Percentiles rank a stretch among this genome's conserved stretches.
Conservation (phyloP, 2,888 invertebrate genomes). For the Caenorhabditis imperialis region DNA sequence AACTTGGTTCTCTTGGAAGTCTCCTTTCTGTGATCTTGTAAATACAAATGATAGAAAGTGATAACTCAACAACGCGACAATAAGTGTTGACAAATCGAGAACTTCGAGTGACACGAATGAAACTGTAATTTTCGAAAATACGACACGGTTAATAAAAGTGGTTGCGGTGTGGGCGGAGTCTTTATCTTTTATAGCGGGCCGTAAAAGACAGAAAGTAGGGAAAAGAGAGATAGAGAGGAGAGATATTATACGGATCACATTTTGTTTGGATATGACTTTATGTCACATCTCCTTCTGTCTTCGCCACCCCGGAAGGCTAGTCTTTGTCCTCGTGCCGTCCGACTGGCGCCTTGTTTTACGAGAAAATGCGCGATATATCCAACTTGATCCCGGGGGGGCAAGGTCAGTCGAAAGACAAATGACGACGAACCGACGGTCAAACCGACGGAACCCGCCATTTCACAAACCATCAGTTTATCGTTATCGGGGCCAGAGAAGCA, state of each 20-base stretch:
- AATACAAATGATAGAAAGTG: too few species aligned
- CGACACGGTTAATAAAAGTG: neutral
- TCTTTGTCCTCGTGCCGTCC: constrained; percentile 49
- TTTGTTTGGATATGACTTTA: constrained; percentile 15
- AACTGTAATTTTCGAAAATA: too few species aligned
- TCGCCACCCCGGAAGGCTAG: constrained; percentile 40
- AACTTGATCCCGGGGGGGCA: constrained; percentile 45
- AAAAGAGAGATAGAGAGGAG: constrained; percentile 21
- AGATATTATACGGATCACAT: constrained; percentile 25
- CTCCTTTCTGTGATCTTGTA: too few species aligned
- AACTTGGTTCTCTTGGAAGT: too few species aligned
- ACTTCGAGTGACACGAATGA: too few species aligned
- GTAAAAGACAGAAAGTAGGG: constrained; percentile 13
- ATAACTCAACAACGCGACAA: too few species aligned
- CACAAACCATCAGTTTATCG: too few species aligned
- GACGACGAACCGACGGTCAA: too few species aligned
- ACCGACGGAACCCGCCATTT: too few species aligned
- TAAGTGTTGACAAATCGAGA: too few species aligned
- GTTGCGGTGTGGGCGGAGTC: constrained; percentile 5
- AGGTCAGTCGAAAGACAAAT: too few species aligned
- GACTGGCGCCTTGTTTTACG: constrained; percentile 51
- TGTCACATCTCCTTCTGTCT: constrained; percentile 15
- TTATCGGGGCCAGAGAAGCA: too few species aligned
- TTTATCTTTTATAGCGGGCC: neutral
- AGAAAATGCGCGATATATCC: constrained; percentile 19